phyloP scores from a whole-genome alignment of 2,113 vertebrate species.

The Scytalopus superciliaris region DNA sequence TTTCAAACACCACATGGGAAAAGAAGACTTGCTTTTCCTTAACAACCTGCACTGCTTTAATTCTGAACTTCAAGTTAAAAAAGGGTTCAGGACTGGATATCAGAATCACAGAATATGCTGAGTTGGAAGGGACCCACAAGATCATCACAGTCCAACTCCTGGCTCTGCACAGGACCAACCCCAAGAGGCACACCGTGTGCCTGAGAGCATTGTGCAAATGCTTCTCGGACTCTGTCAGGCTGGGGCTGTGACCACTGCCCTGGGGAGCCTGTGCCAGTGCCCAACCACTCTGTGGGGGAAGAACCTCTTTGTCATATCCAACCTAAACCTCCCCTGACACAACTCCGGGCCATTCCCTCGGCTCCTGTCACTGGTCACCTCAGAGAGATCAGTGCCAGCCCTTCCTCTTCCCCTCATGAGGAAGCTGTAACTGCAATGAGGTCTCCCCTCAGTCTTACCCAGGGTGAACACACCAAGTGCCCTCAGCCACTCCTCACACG shows the following conservation, averaged over 20 bases:
- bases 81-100: neutral
- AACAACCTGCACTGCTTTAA: conserved; percentile 9
- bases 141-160: neutral
- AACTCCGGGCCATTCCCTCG: neutral
- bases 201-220: neutral
- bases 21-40: neutral
- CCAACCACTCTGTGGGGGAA: neutral
- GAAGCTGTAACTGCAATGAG: neutral
- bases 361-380: neutral
- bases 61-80: neutral
- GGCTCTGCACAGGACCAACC: neutral
- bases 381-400: neutral
- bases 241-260: neutral
- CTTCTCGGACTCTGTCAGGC: neutral
- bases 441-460: neutral
- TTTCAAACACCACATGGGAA: conserved; percentile 27
- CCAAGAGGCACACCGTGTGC: neutral
- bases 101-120: neutral
- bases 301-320: neutral
- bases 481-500: rapidly evolving
- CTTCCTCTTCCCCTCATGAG: rapidly evolving
- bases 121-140: neutral
- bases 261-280: neutral
- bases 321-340: neutral
- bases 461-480: neutral